These are phyloP conservation scores for Salvelinus namaycush DNA, from an alignment of 2,113 vertebrate genomes.

Conservation along the genomic window DNA sequence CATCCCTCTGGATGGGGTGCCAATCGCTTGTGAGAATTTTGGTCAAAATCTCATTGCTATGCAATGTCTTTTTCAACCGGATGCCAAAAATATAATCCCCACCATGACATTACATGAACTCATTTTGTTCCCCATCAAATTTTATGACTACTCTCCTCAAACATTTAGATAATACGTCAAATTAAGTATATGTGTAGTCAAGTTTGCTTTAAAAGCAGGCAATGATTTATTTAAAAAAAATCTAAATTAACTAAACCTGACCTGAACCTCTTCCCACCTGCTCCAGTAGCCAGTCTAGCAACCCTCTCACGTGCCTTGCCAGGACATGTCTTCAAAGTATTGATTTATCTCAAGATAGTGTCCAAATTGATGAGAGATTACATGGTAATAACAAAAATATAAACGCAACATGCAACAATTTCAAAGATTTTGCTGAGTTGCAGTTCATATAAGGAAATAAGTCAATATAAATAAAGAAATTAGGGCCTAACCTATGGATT, in stretches of 20 bases:
- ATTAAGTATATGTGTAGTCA: not conserved
- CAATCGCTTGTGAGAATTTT: not conserved
- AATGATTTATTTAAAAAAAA: not conserved
- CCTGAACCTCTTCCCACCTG: not conserved
- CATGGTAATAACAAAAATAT: too few relatives aligned
- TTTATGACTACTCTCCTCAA: not conserved
- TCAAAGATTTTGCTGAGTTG: too few relatives aligned
- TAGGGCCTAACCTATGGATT: too few relatives aligned
- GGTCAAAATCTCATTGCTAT: not conserved
- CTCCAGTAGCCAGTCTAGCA: not conserved
- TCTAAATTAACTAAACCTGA: not conserved
- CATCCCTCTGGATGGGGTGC: too few relatives aligned
- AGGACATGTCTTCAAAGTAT: not conserved
- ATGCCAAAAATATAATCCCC: slow-evolving; percentile 8
- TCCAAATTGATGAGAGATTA: not conserved
- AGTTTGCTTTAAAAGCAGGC: slow-evolving; percentile 8
- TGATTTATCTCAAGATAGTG: not conserved
- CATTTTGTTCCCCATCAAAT: not conserved
- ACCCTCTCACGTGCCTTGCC: not conserved
- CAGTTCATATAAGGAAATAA: too few relatives aligned
- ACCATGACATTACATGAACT: slow-evolving; percentile 1
- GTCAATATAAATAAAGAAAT: too few relatives aligned
- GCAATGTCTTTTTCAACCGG: not conserved
- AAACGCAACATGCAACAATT: too few relatives aligned
- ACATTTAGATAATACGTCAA: not conserved